Percentiles rank a stretch among this genome's conserved stretches.
These are phyloP conservation scores for Urocolius indicus DNA, from an alignment of 2,113 vertebrate species.

Conservation along the genomic window DNA sequence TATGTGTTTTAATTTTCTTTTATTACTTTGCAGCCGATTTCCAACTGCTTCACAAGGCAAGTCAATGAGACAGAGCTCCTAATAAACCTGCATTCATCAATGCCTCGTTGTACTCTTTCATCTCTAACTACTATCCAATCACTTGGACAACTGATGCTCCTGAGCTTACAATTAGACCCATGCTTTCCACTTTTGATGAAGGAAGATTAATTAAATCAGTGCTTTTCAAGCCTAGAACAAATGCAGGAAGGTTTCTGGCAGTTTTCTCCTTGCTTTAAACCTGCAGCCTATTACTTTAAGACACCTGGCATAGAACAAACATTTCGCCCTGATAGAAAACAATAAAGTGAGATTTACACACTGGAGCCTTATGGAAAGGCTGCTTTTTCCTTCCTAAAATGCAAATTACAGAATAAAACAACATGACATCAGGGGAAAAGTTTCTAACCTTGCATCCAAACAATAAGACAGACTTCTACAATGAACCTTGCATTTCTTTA, in stretches of 20 bases:
- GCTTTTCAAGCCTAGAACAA: slow-evolving; percentile 46
- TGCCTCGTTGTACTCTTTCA: slow-evolving; percentile 61
- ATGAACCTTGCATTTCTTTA: not conserved
- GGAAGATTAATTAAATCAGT: slow-evolving; percentile 69
- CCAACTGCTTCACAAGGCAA: not conserved
- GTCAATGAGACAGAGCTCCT: slow-evolving; percentile 53
- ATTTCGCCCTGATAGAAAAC: slow-evolving; percentile 20
- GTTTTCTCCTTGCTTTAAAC: slow-evolving; percentile 39
- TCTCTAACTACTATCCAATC: slow-evolving; percentile 33
- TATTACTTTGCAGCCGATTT: slow-evolving; percentile 54
- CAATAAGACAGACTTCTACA: not conserved
- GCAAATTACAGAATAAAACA: slow-evolving; percentile 28
- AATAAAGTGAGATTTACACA: slow-evolving; percentile 41
- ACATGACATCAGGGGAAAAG: not conserved
- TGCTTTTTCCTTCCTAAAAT: slow-evolving; percentile 19
- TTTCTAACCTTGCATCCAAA: not conserved
- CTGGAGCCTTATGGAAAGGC: slow-evolving; percentile 11
- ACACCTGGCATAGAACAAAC: slow-evolving; percentile 15
- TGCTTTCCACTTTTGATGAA: slow-evolving; percentile 50
- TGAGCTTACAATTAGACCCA: slow-evolving; percentile 55
- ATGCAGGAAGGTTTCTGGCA: not conserved
- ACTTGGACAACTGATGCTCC: slow-evolving; percentile 52
- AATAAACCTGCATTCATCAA: slow-evolving; percentile 42
- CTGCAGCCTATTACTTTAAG: not conserved
- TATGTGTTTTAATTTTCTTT: slow-evolving; percentile 71